A percentile compares a stretch with the other conserved stretches of the same genome.
These are phyloP conservation scores for Morpho achilles DNA, from an alignment of 2,888 invertebrate species.

Conservation along the genomic window DNA sequence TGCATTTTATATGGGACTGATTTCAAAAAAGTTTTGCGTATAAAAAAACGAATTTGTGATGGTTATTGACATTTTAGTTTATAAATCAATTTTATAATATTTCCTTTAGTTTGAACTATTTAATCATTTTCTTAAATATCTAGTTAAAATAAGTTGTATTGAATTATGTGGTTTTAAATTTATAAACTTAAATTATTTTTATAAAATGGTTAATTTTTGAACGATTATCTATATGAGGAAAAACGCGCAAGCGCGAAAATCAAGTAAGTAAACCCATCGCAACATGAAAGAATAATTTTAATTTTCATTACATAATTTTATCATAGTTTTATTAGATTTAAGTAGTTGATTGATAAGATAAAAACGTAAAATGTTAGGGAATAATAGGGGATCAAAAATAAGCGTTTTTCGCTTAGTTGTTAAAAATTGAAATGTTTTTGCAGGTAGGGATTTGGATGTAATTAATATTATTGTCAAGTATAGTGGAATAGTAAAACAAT, in stretches of 20 bases:
- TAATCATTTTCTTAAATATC: neutral
- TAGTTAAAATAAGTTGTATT: neutral
- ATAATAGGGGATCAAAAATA: conserved; percentile 50
- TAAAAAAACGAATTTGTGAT: neutral
- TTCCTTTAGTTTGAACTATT: neutral
- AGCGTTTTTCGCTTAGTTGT: conserved; percentile 56
- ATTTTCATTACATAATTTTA: conserved; percentile 30
- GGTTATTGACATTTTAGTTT: conserved; percentile 2
- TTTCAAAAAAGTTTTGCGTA: neutral
- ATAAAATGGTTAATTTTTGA: conserved; percentile 1
- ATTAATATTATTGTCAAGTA: conserved; percentile 37
- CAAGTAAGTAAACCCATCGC: conserved; percentile 36
- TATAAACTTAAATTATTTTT: neutral
- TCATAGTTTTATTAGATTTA: conserved; percentile 43
- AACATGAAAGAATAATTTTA: conserved; percentile 31
- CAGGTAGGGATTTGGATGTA: conserved; percentile 52
- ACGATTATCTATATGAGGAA: neutral
- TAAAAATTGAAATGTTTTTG: conserved; percentile 73
- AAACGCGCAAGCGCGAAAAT: conserved; percentile 38
- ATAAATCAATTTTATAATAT: neutral
- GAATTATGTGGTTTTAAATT: neutral
- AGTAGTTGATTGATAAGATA: conserved; percentile 38
- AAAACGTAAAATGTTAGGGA: conserved; percentile 59
- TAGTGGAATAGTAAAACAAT: conserved; percentile 17
- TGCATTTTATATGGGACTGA: too few relatives aligned